phyloP scores from a whole-genome alignment of 2,888 invertebrate genomes.

The Temnothorax rugatulus region DNA sequence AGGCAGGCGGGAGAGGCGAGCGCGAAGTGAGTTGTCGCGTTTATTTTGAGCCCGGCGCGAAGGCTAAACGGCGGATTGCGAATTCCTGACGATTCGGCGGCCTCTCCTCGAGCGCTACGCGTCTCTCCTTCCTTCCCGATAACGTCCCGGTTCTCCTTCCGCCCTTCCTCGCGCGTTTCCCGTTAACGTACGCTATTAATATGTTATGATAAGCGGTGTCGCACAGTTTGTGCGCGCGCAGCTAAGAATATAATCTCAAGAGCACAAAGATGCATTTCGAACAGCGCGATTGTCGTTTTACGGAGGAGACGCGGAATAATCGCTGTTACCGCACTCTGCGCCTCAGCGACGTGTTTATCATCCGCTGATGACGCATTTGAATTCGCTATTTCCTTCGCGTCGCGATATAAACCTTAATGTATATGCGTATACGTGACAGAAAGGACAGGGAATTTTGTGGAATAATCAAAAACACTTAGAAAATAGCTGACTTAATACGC shows the following conservation, averaged over 20 bases:
- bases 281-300: neutral
- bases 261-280: conserved; percentile 2
- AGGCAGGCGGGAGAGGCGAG: neutral
- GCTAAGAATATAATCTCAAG: neutral
- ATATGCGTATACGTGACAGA: neutral
- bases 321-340: conserved; percentile 6
- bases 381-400: conserved; percentile 11
- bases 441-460: neutral
- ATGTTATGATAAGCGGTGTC: conserved; percentile 28
- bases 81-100: conserved; percentile 78
- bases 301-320: conserved; percentile 23
- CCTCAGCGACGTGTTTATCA: conserved; percentile 13
- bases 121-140: conserved; percentile 36
- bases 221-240: neutral
- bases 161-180: neutral
- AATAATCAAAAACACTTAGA: neutral
- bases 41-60: conserved; percentile 82
- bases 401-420: neutral
- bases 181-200: conserved; percentile 4
- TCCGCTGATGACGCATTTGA: neutral
- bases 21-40: conserved; percentile 78
- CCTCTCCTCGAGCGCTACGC: conserved; percentile 45
- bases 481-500: neutral
- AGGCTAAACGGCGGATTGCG: conserved; percentile 79
- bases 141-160: conserved; percentile 46